Base-by-base conservation (phyloP, 2,113 vertebrate species). In the Pelecanus crispus region DNA sequence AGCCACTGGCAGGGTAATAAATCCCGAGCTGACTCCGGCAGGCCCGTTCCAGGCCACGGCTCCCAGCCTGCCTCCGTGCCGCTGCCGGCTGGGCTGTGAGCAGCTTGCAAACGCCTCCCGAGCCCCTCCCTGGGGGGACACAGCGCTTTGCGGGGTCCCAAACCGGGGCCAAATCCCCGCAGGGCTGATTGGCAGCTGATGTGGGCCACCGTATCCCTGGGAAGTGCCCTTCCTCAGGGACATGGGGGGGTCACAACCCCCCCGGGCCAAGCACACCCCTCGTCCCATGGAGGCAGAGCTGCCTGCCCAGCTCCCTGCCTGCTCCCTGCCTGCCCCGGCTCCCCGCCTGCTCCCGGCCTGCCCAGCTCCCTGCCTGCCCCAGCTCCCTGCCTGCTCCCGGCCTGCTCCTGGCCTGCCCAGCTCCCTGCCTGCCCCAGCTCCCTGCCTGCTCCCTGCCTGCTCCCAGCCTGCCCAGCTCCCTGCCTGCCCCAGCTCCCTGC, bases 1-100 rank as follows among this genome's bases (percentile, higher is more conserved):
- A 94, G 94, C 94, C 71, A 86, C 95, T 94, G 92, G 95, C 91
- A 92, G 94, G 95, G 96, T 94, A 96, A 97, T 96, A 97, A 93
- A 92, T 86, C 73, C 31, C 28, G 59, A 70, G 92, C 88, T 45
- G 75, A 88, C 47, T 86, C 94, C 68, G 53, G 92, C 94, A 6
- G 95, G 95, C 81, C 63, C 74, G 89, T 95, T 95, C 96, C 97
- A 78, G 72, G 95, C 95, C 89, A 88, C 26, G 11, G 93, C 94
- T 95, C 93, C 88, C 96, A 90, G 82, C 50, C 49, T 82, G 90
- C 91, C 31, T 66, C 93, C 9, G 1, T 13, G 8, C 59, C 26
- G 38, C 81, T 88, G 91, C 56, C 4, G 28, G 34, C 82, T 92
- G 93, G 94, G 88, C 49, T 71, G 84, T 81, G 82, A 97, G 92